Evolutionary conservation across 2,797 vertebrate species (phyloP).

Genomic region (Phataginus tetradactyla): DNA sequence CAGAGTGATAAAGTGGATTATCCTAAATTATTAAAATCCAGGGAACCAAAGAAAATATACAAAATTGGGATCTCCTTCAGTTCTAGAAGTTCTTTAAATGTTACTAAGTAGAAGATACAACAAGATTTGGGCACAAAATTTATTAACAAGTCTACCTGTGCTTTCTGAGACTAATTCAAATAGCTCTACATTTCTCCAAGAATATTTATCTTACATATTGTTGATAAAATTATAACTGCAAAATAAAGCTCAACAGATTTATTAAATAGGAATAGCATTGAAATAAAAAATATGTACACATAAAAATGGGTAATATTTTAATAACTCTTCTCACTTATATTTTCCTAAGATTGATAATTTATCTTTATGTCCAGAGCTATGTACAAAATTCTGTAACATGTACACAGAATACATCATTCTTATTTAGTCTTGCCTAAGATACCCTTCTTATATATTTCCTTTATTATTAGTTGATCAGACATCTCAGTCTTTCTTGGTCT

Average conservation of each 20-base stretch:
- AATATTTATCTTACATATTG: constrained; percentile 27
- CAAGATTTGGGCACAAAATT: not conserved
- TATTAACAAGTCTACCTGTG: not conserved
- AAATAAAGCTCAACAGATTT: constrained; percentile 45
- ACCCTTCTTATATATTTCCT: not conserved
- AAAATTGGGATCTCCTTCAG: not conserved
- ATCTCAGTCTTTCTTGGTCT: not conserved
- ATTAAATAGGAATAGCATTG: not conserved
- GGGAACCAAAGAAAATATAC: not conserved
- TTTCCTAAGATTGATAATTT: constrained; percentile 12
- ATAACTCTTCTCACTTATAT: not conserved
- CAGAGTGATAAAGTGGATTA: not conserved
- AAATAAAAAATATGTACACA: not conserved
- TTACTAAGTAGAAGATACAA: constrained; percentile 23
- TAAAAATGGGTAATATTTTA: not conserved
- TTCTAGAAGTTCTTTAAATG: constrained; percentile 38
- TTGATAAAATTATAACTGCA: constrained; percentile 52
- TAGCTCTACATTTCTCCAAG: not conserved
- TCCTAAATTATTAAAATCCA: constrained; percentile 22
- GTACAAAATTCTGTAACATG: constrained; percentile 1
- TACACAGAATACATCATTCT: not conserved
- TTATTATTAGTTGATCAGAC: constrained; percentile 6
- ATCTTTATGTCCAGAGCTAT: not conserved
- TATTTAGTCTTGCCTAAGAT: not conserved
- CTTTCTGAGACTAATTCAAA: not conserved